phyloP scores from a whole-genome alignment of 2,113 vertebrate species.

The Glaucomys volans region DNA sequence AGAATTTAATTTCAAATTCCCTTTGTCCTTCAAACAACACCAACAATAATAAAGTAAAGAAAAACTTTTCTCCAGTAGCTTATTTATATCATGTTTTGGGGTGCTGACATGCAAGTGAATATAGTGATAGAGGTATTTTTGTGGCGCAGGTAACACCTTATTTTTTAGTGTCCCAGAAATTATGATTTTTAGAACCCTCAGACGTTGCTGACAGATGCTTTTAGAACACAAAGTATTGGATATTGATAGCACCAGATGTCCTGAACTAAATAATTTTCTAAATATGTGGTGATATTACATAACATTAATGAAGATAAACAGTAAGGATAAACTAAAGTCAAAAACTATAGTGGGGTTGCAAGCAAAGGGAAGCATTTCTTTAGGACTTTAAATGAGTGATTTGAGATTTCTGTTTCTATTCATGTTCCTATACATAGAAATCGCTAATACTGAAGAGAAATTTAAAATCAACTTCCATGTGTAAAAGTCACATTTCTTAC shows the following conservation, averaged over 20 bases:
- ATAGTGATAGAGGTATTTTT: background rate
- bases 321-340: background rate
- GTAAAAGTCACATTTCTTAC: background rate
- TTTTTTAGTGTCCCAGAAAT: background rate
- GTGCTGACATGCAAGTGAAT: background rate
- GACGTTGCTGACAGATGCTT: background rate
- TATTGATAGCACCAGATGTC: background rate
- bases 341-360: background rate
- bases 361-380: background rate
- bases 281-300: background rate
- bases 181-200: background rate
- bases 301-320: background rate
- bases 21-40: background rate
- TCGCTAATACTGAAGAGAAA: background rate
- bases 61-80: background rate
- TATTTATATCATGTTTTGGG: background rate
- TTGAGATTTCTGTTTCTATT: background rate
- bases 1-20: background rate
- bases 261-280: background rate
- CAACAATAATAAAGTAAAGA: background rate
- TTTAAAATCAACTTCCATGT: background rate
- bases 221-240: background rate
- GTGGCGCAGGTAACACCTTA: background rate
- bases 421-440: background rate
- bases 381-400: background rate